Conservation (phyloP, 2,797 vertebrate species). For the Myotis daubentonii region DNA sequence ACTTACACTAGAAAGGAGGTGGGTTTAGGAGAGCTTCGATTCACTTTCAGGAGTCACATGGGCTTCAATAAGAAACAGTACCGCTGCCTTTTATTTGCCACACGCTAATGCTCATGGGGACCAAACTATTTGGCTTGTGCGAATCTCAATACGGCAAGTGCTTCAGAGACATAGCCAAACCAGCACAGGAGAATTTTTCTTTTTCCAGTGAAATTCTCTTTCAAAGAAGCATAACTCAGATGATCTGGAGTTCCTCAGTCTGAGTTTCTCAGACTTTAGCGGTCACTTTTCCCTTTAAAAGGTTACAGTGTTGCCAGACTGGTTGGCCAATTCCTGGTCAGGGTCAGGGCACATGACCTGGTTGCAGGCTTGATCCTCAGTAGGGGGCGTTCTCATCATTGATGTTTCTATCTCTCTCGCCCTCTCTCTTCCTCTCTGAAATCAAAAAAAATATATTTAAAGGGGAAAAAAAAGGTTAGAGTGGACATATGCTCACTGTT, state of each 20-base stretch:
- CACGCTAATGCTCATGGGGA: background rate
- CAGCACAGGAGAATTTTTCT: background rate
- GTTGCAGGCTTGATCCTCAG: too few relatives aligned
- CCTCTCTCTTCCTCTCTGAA: too few relatives aligned
- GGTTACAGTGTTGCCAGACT: too few relatives aligned
- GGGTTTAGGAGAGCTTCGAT: background rate
- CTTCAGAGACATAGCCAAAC: background rate
- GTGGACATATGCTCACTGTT: background rate
- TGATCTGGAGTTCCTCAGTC: background rate
- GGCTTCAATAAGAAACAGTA: background rate
- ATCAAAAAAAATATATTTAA: too few relatives aligned
- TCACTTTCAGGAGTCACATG: background rate
- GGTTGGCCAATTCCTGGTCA: too few relatives aligned
- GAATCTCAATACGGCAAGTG: background rate
- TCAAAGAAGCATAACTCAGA: background rate
- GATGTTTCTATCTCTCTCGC: too few relatives aligned
- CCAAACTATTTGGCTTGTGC: background rate
- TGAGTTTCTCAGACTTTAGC: background rate
- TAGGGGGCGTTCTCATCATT: too few relatives aligned
- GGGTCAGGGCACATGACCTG: too few relatives aligned
- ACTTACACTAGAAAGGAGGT: constrained; percentile 14
- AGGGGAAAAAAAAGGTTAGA: background rate
- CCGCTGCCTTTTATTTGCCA: background rate
- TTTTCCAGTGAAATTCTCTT: background rate
- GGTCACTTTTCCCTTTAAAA: background rate